Evolutionary conservation across 2,888 invertebrate genomes (phyloP), one percentile per base, ranked within the genome.

Genomic region (Julus scandinavius): DNA sequence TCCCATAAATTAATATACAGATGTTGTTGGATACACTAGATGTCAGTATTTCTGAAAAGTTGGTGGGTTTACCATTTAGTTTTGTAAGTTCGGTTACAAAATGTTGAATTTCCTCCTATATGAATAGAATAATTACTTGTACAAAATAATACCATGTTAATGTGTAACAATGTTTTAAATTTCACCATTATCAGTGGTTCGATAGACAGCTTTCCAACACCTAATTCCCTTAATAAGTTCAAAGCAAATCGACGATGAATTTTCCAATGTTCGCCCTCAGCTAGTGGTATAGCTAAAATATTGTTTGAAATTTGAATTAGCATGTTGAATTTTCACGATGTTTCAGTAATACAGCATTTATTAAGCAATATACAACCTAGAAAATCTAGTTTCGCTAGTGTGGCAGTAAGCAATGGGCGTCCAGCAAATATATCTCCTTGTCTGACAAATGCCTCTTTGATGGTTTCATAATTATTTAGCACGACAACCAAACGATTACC

Each of bases 221-320:
- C 87, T n/a, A 29, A 87, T 15, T 87, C 87, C 72, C 87, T n/a
- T 40, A 87, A 45, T 84, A 80, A n/a, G 29, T 83, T 17, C n/a
- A 80, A 41, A 15, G 50, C 20, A 41, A 87, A 87, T 87, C 87
- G n/a, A 20, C 87, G 87, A 29, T 87, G 87, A 11, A 17, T n/a
- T 80, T 80, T 87, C 80, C 63, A 87, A 41, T 20, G 29, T 17
- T 87, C 80, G 15, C 87, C 87, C 15, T 87, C 87, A n/a, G 63
- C n/a, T 11, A 40, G 17, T 80, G 20, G 15, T n/a, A 63, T 29
- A 17, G n/a, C 63, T 87, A n/a, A 87, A 80, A 87, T 49, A 6
- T 1, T 6, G 13, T 6, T 49, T 49, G 0, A 49, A 49, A 49
- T 49, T 49, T 11, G 13, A 49, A 49, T 49, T 49, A 49, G 6